phyloP scores from a whole-genome alignment of 2,113 vertebrate species.

The Speoplatyrhinus poulsoni region DNA sequence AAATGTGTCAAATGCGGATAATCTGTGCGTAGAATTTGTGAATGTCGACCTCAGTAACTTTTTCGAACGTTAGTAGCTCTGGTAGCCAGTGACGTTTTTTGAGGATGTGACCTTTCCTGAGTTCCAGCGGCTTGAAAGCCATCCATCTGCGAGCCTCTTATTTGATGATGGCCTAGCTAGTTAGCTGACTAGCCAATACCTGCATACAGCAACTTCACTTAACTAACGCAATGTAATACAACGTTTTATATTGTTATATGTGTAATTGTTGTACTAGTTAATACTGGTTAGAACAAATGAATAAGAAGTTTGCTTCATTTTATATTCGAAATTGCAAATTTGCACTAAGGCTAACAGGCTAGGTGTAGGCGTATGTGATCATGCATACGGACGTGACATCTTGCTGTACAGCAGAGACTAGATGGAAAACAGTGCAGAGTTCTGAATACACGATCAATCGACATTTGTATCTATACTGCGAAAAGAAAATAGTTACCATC shows the following conservation, averaged over 20 bases:
- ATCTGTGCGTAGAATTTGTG: background rate
- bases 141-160: slow-evolving; percentile 66
- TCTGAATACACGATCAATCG: background rate
- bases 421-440: slow-evolving; percentile 8
- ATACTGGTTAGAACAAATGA: background rate
- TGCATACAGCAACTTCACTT: background rate
- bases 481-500: background rate
- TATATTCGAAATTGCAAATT: slow-evolving; percentile 47
- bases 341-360: slow-evolving; percentile 63
- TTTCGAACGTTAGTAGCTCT: slow-evolving; percentile 2
- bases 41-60: slow-evolving; percentile 24
- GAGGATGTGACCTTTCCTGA: slow-evolving; percentile 77
- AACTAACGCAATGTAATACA: too few species aligned
- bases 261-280: background rate
- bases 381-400: slow-evolving; percentile 23
- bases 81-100: slow-evolving; percentile 51
- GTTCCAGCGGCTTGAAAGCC: slow-evolving; percentile 59
- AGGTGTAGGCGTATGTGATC: slow-evolving; percentile 43
- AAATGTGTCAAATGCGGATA: rapidly evolving
- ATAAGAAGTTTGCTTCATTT: slow-evolving; percentile 63
- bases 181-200: slow-evolving; percentile 56
- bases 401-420: slow-evolving; percentile 23
- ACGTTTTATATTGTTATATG: too few species aligned
- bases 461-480: background rate
- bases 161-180: slow-evolving; percentile 68